These are phyloP conservation scores for Penaeus japonicus DNA, from an alignment of 1,140 invertebrate species.

Conservation along the genomic window DNA sequence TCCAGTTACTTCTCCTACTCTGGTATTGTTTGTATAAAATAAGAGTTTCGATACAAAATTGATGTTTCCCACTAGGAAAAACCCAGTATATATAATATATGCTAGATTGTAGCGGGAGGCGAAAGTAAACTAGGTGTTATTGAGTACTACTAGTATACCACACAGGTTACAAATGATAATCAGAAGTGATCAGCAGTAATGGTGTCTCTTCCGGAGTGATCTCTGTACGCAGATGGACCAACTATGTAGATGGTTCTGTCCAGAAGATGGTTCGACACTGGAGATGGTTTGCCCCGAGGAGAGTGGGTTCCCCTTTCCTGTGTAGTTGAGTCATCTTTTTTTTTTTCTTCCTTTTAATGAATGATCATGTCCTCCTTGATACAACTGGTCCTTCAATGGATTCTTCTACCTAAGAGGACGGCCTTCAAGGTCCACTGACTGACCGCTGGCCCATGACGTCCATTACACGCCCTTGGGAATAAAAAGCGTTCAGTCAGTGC, in stretches of 20 bases:
- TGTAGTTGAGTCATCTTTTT: constrained; percentile 30
- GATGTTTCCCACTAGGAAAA: constrained; percentile 51
- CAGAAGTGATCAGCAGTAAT: constrained; percentile 8
- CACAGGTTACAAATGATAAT: constrained; percentile 51
- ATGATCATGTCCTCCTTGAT: neutral
- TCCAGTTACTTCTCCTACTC: constrained; percentile 53
- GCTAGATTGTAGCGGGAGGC: constrained; percentile 53
- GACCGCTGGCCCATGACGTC: constrained; percentile 19
- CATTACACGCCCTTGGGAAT: neutral
- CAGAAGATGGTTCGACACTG: constrained; percentile 25
- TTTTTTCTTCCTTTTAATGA: neutral
- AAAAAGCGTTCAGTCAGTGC: too few relatives aligned
- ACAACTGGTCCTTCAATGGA: too few relatives aligned
- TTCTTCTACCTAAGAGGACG: too few relatives aligned
- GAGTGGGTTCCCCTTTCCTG: constrained; percentile 1
- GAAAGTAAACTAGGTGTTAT: constrained; percentile 54
- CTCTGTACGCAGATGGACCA: constrained; percentile 26
- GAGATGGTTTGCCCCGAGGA: neutral
- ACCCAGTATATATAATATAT: constrained; percentile 55
- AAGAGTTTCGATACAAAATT: constrained; percentile 55
- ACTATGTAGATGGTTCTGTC: constrained; percentile 28
- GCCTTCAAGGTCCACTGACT: too few relatives aligned
- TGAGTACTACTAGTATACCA: constrained; percentile 55
- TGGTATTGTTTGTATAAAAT: constrained; percentile 49
- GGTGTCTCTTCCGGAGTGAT: constrained; percentile 39